Evolutionary conservation across 2,888 invertebrate genomes (phyloP).

Genomic region (Arge pagana): DNA sequence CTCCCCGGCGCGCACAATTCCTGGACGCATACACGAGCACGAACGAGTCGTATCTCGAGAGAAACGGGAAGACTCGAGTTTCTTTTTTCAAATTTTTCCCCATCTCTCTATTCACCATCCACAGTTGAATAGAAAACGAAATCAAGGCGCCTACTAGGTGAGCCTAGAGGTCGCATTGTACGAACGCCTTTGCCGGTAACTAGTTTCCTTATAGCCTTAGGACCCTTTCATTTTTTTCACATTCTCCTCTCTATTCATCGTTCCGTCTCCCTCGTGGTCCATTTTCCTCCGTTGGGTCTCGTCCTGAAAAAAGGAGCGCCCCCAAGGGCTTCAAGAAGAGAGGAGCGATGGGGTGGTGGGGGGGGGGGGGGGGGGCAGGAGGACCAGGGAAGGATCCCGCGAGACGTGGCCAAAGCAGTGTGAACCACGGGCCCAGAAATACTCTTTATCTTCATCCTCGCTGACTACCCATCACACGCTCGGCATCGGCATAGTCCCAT

Average conservation of each 20-base stretch:
- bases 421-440: neutral
- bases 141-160: slow-evolving; percentile 21
- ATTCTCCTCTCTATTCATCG: slow-evolving; percentile 22
- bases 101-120: slow-evolving; percentile 43
- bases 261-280: slow-evolving; percentile 20
- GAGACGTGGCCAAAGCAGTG: neutral
- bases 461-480: too few species aligned
- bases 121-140: slow-evolving; percentile 36
- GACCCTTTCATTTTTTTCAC: slow-evolving; percentile 20
- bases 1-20: too few species aligned
- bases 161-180: slow-evolving; percentile 17
- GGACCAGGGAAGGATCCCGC: too few species aligned
- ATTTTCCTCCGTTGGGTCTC: slow-evolving; percentile 18
- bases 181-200: slow-evolving; percentile 21
- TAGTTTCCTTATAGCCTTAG: slow-evolving; percentile 20
- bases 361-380: too few species aligned
- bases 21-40: too few species aligned
- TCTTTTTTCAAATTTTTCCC: slow-evolving; percentile 11
- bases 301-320: slow-evolving; percentile 9
- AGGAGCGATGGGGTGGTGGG: too few species aligned
- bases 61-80: too few species aligned
- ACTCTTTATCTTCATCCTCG: neutral
- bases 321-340: slow-evolving; percentile 19
- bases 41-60: too few species aligned
- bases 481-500: too few species aligned